A percentile compares a stretch with the other conserved stretches of the same genome.
Evolutionary conservation across 2,888 invertebrate species (phyloP).

Genomic region (Pogonocherus hispidulus): DNA sequence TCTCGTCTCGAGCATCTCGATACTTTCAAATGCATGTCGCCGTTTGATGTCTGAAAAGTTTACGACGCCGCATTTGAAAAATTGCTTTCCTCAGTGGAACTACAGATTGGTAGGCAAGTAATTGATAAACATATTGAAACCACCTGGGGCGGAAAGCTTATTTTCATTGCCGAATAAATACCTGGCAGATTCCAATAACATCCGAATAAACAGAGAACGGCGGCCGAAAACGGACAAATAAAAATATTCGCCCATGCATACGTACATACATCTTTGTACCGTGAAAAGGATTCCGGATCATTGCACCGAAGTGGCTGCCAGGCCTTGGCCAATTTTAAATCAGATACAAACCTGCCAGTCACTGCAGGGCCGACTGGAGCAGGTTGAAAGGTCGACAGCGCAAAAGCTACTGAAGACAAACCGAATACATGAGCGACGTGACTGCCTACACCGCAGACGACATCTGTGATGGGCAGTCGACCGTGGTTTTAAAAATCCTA

Average conservation of each 20-base stretch:
- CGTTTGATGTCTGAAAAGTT: conserved; percentile 50
- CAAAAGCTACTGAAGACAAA: conserved; percentile 42
- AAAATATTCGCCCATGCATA: conserved; percentile 41
- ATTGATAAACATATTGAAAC: conserved; percentile 56
- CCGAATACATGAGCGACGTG: conserved; percentile 34
- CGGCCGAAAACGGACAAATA: conserved; percentile 47
- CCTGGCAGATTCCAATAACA: conserved; percentile 50
- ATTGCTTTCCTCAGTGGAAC: conserved; percentile 51
- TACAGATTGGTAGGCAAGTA: conserved; percentile 50
- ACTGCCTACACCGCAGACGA: conserved; percentile 3
- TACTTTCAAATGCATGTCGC: conserved; percentile 8
- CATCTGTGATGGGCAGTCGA: conserved; percentile 2
- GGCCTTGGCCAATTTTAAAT: conserved; percentile 31
- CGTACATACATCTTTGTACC: conserved; percentile 30
- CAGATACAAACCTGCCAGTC: conserved; percentile 33
- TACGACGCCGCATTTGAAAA: conserved; percentile 51
- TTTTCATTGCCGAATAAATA: conserved; percentile 45
- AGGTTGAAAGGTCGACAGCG: conserved; percentile 35
- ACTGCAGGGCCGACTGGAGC: conserved; percentile 2
- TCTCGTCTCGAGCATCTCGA: conserved; percentile 12
- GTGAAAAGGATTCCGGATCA: conserved; percentile 34
- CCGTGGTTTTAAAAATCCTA: neutral
- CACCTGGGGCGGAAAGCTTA: conserved; percentile 9
- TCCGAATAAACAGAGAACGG: conserved; percentile 42
- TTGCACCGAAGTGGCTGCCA: conserved; percentile 34